Base-by-base conservation (phyloP, 2,888 invertebrate genomes). In the Itoplectis maculator region DNA sequence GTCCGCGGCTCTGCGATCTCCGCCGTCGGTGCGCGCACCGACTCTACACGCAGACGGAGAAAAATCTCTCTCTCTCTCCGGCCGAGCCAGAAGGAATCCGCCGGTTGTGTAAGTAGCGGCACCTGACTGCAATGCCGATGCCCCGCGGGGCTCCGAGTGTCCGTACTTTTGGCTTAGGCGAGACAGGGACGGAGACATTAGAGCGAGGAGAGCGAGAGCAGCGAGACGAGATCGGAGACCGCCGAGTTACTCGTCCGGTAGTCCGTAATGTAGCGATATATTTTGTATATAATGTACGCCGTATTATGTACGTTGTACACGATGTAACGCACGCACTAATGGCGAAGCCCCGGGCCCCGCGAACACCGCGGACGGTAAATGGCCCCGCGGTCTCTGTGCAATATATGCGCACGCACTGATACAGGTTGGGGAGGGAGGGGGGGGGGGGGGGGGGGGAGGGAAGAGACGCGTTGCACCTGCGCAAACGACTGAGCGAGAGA, bases 61-160 rank as follows among this genome's bases (percentile, higher is more conserved):
- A 47, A 70, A 66, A 63, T 76, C 35, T 49, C 37, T 70, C 63
- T n/a, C n/a, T n/a, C n/a, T n/a, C n/a, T n/a, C n/a, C n/a, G n/a
- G 70, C 37, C 54, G 42, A 76, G 68, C 42, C 74, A 87, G 87
- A 89, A 88, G 89, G 88, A 90, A 91, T 90, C 88, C 88, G 88
- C 86, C 87, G 85, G 90, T 92, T 92, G 89, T 91, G 90, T 89
- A 92, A 92, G 90, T 87, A 87, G 88, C 86, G 89, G 90, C 91
- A 90, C 91, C 91, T 89, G 90, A 91, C 89, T 90, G 88, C 88
- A 91, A 90, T 90, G 87, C 87, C 88, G 90, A 90, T 90, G 87
- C 84, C 86, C 87, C 84, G 79, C 35, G 80, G 83, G 79, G n/a
- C n/a, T n/a, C n/a, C 75, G 51, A 61, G 78, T 75, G 76, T 72